phyloP scores from a whole-genome alignment of 2,113 vertebrate species.

The Crocuta crocuta region DNA sequence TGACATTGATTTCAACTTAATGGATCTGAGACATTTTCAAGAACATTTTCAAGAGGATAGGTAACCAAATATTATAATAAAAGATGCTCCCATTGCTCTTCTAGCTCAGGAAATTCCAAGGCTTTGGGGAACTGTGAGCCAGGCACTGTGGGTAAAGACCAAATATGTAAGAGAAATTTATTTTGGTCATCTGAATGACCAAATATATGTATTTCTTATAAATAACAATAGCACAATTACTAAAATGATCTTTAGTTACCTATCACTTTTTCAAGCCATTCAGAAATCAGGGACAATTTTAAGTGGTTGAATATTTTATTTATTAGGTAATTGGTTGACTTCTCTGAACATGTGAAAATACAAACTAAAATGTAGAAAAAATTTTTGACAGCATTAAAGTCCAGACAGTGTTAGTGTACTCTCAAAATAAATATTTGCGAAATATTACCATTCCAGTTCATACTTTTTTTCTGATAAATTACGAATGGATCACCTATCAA shows the following conservation, averaged over 20 bases:
- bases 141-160: background rate
- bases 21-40: background rate
- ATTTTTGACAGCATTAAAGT: background rate
- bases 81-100: background rate
- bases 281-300: background rate
- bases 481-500: background rate
- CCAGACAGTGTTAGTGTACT: background rate
- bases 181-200: background rate
- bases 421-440: background rate
- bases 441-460: background rate
- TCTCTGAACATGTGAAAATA: background rate
- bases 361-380: background rate
- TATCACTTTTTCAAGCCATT: background rate
- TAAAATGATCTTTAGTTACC: background rate
- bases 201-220: background rate
- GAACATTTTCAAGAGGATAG: background rate
- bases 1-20: background rate
- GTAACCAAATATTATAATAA: background rate
- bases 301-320: constrained; percentile 13
- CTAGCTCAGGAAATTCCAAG: background rate
- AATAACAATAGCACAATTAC: background rate
- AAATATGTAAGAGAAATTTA: background rate
- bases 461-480: background rate
- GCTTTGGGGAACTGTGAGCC: background rate
- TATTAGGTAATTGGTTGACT: background rate